Percentiles rank a stretch among this genome's conserved stretches.
Evolutionary conservation across 1,140 invertebrate genomes (phyloP).

Genomic region (Bombus difficillimus): DNA sequence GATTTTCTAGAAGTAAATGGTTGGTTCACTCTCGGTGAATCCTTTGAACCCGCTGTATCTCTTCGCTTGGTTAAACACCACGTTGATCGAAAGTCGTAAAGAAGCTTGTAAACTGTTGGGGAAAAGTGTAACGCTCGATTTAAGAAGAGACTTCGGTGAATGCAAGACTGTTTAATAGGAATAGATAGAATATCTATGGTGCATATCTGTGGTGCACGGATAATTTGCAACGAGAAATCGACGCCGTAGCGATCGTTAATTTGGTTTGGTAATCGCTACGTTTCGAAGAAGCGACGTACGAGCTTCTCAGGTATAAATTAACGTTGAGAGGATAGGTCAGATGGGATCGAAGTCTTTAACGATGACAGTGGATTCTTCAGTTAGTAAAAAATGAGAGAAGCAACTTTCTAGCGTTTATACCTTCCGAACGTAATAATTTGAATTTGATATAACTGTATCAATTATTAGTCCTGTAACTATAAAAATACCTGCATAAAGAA

Average conservation of each 20-base stretch:
- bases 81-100: constrained; percentile 4
- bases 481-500: no score
- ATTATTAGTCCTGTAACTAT: no score
- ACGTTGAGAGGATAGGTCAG: not conserved
- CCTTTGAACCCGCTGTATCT: constrained; percentile 17
- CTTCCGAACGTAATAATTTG: no score
- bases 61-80: constrained; percentile 23
- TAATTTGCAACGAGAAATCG: not conserved
- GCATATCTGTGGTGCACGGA: not conserved
- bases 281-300: not conserved
- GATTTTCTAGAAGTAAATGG: not conserved
- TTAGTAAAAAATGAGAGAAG: no score
- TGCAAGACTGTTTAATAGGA: no score
- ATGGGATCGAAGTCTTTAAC: not conserved
- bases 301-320: not conserved
- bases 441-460: no score
- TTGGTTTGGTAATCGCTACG: not conserved
- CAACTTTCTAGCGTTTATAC: no score
- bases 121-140: constrained; percentile 20
- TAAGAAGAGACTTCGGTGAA: not conserved
- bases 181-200: not conserved
- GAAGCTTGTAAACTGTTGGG: not conserved
- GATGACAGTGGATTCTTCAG: no score
- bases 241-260: not conserved
- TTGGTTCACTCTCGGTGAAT: not conserved